Evolutionary conservation across 2,888 invertebrate species (phyloP), one percentile per base, ranked within the genome.

Genomic region (Nymphalis polychloros): DNA sequence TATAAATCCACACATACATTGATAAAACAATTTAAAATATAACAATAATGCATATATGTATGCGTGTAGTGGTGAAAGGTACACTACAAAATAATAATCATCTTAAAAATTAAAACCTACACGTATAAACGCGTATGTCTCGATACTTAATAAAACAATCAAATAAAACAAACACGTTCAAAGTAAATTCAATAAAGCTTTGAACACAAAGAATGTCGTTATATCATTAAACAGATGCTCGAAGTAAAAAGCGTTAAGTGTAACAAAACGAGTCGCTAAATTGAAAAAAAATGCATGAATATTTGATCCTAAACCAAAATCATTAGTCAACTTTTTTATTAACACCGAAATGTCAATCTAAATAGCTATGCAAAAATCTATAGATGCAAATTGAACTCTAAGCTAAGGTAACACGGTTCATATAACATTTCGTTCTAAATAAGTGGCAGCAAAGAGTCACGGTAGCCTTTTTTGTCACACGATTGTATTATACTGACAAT

Each of bases 251-350:
- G 88, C 89, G 88, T 88, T 89, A 92, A 91, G 88, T 91, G 87
- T 87, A 89, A 89, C 91, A 91, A 91, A 90, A 90, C 88, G 83
- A 81, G 84, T 84, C 79, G 78, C 76, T 75, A 78, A 75, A 76
- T 75, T 78, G 76, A 86, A 66, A 89, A 89, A 89, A 89, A 87
- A 83, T 80, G 81, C 84, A 90, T 90, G 92, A 91, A 92, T 92
- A 88, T 91, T 89, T 89, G 91, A 91, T 90, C 84, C 84, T 79
- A 87, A 89, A 91, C 91, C 88, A 89, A 87, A 90, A 89, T 91
- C 92, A 92, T 92, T 92, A 92, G 91, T 92, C 91, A 92, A 89
- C 78, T 87, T 92, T 89, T 91, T 92, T 90, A 87, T 77, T 77
- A 72, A 68, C 72, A 71, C 67, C 64, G 66, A 59, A 71, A 65